phyloP scores from a whole-genome alignment of 2,888 invertebrate genomes.

The Cylindroiulus punctatus region DNA sequence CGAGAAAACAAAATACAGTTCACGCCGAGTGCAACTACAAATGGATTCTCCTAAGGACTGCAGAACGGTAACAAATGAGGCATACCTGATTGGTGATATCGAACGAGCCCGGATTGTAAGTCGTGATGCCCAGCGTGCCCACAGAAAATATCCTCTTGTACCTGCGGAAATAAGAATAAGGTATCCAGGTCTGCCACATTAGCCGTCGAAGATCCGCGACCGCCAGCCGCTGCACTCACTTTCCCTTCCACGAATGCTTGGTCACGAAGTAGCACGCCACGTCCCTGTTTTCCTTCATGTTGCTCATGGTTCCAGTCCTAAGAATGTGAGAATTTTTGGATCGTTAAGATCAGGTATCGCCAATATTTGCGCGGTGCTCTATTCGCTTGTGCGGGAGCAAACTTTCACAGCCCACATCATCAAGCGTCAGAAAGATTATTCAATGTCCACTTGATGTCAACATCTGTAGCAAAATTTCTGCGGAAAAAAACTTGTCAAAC shows the following conservation, averaged over 20 bases:
- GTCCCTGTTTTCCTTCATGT: conserved; percentile 90
- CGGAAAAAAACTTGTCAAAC: too few species aligned
- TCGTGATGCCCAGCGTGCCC: conserved; percentile 93
- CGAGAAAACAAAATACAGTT: too few species aligned
- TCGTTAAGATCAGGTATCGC: not conserved
- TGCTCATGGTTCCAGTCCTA: not conserved
- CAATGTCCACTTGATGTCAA: too few species aligned
- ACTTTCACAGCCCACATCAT: too few species aligned
- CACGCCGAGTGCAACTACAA: too few species aligned
- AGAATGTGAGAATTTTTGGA: not conserved
- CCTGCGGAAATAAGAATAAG: conserved; percentile 66
- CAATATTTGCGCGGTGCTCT: not conserved
- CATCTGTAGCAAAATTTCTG: too few species aligned
- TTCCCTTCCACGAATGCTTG: conserved; percentile 98
- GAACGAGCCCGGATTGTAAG: conserved; percentile 91
- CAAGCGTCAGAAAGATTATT: too few species aligned
- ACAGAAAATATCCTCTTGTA: conserved; percentile 98
- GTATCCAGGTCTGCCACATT: conserved; percentile 58
- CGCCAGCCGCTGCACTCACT: conserved; percentile 72
- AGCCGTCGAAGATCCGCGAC: conserved; percentile 55
- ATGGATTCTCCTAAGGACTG: not conserved
- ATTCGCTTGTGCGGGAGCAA: too few species aligned
- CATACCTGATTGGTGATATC: conserved; percentile 86
- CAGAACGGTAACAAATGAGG: not conserved
- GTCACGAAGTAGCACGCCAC: conserved; percentile 96